Conservation (phyloP, 2,888 invertebrate species). For the Rhagium mordax region DNA sequence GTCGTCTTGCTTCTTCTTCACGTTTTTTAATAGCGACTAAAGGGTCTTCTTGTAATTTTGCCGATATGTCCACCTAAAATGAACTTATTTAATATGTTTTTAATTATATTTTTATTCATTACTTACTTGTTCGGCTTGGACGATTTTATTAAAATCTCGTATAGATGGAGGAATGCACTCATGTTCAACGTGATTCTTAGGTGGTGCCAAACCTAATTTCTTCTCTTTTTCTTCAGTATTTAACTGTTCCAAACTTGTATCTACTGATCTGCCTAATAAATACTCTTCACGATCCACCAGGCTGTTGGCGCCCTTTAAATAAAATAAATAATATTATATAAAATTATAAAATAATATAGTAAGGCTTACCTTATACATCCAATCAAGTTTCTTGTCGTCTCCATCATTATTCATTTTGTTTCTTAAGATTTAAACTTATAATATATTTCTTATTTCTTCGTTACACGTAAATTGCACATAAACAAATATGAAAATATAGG, state of each 20-base stretch:
- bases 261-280: slow-evolving; percentile 86
- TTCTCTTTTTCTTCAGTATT: slow-evolving; percentile 74
- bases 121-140: slow-evolving; percentile 63
- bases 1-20: slow-evolving; percentile 89
- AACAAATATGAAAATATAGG: background rate
- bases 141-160: slow-evolving; percentile 69
- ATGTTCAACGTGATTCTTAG: slow-evolving; percentile 80
- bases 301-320: slow-evolving; percentile 74
- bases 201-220: slow-evolving; percentile 64
- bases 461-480: too few relatives aligned
- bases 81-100: background rate
- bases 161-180: slow-evolving; percentile 86
- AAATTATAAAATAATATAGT: background rate
- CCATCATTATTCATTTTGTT: slow-evolving; percentile 60
- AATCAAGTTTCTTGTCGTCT: slow-evolving; percentile 80
- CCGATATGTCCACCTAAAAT: slow-evolving; percentile 88
- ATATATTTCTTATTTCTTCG: too few relatives aligned
- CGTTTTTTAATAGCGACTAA: slow-evolving; percentile 90
- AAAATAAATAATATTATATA: slow-evolving; percentile 5
- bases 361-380: slow-evolving; percentile 88
- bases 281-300: slow-evolving; percentile 89
- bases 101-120: background rate
- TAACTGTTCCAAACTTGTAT: slow-evolving; percentile 83
- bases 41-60: slow-evolving; percentile 95
- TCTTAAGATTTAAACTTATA: too few relatives aligned